phyloP scores from a whole-genome alignment of 1,140 invertebrate genomes.

The Dryas iulia region DNA sequence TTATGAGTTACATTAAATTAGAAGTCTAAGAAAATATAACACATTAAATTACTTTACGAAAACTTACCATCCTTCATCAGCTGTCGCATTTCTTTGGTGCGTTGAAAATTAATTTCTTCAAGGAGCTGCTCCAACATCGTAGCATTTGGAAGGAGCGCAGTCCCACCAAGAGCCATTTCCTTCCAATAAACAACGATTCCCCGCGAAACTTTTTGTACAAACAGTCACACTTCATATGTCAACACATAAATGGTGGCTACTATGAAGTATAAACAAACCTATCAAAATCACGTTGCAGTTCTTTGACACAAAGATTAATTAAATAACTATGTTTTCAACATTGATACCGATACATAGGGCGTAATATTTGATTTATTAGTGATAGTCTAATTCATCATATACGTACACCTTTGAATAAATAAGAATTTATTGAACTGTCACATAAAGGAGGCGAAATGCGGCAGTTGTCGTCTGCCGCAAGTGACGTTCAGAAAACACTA shows the following conservation, averaged over 20 bases:
- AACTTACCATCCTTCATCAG: slow-evolving; percentile 90
- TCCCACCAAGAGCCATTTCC: slow-evolving; percentile 82
- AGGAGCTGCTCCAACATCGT: slow-evolving; percentile 92
- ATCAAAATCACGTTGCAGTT: background rate
- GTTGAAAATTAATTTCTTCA: slow-evolving; percentile 94
- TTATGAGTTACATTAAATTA: background rate
- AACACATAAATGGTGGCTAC: slow-evolving; percentile 33
- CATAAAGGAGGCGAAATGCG: background rate
- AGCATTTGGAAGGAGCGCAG: slow-evolving; percentile 82
- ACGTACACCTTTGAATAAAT: slow-evolving; percentile 9
- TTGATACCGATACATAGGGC: background rate
- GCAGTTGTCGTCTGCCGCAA: background rate
- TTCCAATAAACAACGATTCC: slow-evolving; percentile 32
- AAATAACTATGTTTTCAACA: background rate
- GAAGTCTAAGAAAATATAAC: background rate
- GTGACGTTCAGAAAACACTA: background rate
- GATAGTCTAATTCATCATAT: background rate
- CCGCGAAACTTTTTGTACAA: slow-evolving; percentile 33
- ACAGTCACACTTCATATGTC: slow-evolving; percentile 38
- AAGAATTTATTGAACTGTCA: slow-evolving; percentile 16
- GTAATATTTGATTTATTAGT: background rate
- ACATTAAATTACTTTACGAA: background rate
- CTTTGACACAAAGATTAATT: background rate
- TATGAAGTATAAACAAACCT: slow-evolving; percentile 20
- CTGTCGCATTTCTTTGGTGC: slow-evolving; percentile 93